phyloP scores from a whole-genome alignment of 2,888 invertebrate genomes.

The Polydrusus tereticollis region DNA sequence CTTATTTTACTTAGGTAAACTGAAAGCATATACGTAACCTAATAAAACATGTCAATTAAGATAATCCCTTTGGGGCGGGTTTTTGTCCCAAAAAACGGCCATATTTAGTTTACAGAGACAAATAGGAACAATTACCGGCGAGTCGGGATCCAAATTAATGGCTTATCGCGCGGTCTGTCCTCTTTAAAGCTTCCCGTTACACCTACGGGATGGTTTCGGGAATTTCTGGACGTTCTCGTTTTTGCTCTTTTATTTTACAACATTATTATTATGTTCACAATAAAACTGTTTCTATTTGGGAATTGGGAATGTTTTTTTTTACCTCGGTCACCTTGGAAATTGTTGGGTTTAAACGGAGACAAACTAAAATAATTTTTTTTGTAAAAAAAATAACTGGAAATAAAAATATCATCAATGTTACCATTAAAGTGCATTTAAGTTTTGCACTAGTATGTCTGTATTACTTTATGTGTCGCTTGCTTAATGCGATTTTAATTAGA shows the following conservation, averaged over 20 bases:
- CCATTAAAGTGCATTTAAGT: no score
- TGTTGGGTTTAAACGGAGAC: not conserved
- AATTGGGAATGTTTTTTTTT: not conserved
- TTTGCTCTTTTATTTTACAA: not conserved
- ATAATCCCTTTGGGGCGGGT: slow-evolving; percentile 30
- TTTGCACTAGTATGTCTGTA: no score
- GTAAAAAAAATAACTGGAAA: no score
- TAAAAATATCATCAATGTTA: no score
- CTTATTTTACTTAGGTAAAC: not conserved
- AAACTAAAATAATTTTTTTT: not conserved
- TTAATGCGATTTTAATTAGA: no score
- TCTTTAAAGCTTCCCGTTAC: slow-evolving; percentile 11
- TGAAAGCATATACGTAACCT: slow-evolving; percentile 15
- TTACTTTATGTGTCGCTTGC: no score
- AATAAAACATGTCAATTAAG: slow-evolving; percentile 42
- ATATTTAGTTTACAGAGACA: slow-evolving; percentile 45
- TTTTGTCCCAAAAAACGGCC: slow-evolving; percentile 32
- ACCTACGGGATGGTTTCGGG: slow-evolving; percentile 14
- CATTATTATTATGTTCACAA: not conserved
- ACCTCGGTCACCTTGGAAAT: not conserved
- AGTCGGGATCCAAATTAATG: slow-evolving; percentile 43
- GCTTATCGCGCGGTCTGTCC: slow-evolving; percentile 32
- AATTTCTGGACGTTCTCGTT: not conserved
- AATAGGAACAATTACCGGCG: slow-evolving; percentile 43
- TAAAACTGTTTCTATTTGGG: not conserved